Evolutionary conservation across 2,113 vertebrate species (phyloP).

Genomic region (Apteryx owenii): DNA sequence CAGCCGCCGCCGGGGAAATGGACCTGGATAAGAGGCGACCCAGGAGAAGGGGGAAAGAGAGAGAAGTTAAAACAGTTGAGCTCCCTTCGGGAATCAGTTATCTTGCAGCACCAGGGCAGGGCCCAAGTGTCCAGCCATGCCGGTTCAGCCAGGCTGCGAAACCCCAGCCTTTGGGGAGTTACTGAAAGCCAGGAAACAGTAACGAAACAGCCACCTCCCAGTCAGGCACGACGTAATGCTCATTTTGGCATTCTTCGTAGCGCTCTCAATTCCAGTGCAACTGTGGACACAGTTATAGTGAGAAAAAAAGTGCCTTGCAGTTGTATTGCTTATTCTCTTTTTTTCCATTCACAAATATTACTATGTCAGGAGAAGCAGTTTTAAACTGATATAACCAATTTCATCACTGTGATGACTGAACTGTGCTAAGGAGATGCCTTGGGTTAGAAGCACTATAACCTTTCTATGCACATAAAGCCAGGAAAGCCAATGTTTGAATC

Average conservation of each 20-base stretch:
- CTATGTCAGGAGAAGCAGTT: neutral
- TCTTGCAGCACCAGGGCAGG: neutral
- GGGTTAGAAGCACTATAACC: neutral
- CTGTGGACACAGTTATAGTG: neutral
- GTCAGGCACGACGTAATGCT: fast-evolving
- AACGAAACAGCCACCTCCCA: neutral
- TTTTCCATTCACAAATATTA: neutral
- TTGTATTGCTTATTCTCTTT: neutral
- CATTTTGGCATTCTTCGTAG: neutral
- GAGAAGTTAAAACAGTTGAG: neutral
- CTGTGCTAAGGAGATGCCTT: neutral
- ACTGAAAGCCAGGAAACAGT: fast-evolving
- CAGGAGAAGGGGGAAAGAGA: neutral
- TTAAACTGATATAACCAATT: neutral
- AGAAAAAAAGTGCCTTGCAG: neutral
- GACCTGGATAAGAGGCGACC: neutral
- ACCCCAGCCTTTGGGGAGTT: neutral
- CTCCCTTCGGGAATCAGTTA: neutral
- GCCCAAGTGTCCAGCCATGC: fast-evolving
- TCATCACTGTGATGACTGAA: neutral
- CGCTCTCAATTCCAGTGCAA: neutral
- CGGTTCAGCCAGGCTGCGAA: neutral
- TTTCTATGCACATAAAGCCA: neutral
- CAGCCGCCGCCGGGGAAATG: neutral
- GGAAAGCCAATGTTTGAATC: neutral